A percentile compares a stretch with the other conserved stretches of the same genome.
These are phyloP conservation scores for Elaphurus davidianus DNA, from an alignment of 2,113 vertebrate species.

Conservation along the genomic window DNA sequence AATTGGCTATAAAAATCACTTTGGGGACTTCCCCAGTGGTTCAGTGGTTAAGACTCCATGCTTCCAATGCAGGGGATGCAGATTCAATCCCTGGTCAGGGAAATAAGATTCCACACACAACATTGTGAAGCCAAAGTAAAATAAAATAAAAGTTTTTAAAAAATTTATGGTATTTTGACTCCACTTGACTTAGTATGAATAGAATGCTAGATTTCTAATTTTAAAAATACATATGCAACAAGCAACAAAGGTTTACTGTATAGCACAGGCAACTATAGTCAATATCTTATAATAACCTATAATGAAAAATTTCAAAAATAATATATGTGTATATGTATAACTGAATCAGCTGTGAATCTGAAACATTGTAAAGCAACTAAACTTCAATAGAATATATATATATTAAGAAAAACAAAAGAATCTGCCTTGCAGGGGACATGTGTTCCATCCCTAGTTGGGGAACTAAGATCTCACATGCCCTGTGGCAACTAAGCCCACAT, in stretches of 20 bases:
- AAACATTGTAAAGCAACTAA: background rate
- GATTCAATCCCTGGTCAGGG: background rate
- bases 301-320: background rate
- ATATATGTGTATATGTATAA: background rate
- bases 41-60: background rate
- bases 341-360: background rate
- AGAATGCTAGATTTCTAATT: background rate
- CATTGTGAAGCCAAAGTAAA: background rate
- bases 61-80: background rate
- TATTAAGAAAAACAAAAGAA: background rate
- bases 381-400: background rate
- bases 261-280: background rate
- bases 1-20: background rate
- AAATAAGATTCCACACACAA: background rate
- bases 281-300: background rate
- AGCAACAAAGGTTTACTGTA: background rate
- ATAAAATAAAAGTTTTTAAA: background rate
- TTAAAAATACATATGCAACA: background rate
- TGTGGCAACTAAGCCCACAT: background rate
- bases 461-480: background rate
- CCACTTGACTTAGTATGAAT: background rate
- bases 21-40: background rate
- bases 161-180: background rate
- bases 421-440: background rate
- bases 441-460: background rate